Evolutionary conservation across 2,888 invertebrate genomes (phyloP), one percentile per base, ranked within the genome.

Genomic region (Chaetogeoica ovagalla): DNA sequence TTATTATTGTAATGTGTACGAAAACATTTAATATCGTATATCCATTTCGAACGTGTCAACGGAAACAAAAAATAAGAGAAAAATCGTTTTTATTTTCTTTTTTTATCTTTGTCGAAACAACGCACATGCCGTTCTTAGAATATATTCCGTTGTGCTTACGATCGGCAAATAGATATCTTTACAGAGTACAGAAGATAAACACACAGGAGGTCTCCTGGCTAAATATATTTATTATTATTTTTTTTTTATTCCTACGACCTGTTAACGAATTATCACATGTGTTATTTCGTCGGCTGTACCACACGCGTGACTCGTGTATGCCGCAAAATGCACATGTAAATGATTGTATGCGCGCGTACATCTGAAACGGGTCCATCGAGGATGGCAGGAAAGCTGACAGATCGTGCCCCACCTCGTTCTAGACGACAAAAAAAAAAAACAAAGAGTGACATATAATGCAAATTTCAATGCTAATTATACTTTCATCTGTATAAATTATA

Each of bases 301-400:
- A 73, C 62, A 63, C 73, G 30, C 30, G 73, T 63, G 52, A 52
- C 62, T 62, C 30, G 30, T 30, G 30, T 30, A 30, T 30, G 48
- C 23, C 62, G 30, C 48, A 13, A 63, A 73, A 73, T n/a, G 73
- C 73, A 73, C 73, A 52, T 73, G 73, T 73, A n/a, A 71, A 71
- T 69, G 9, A 73, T 62, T 13, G n/a, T n/a, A n/a, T n/a, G 4
- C 30, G 21, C 21, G 43, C 15, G 15, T 52, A 52, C 15, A 15
- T 52, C 30, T 1, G 30, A 52, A 6, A 55, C 55, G 55, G 19
- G 15, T 52, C 73, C 73, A 52, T 52, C 73, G 30, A 52, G 71
- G 71, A 17, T 21, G 6, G 5, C 43, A 19, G 30, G 30, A 4
- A 4, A 4, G 30, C 30, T 30, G 1, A 30, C 2, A 30, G 30